These are phyloP conservation scores for Eubucco bourcierii DNA, from an alignment of 2,113 vertebrate genomes.

Conservation along the genomic window DNA sequence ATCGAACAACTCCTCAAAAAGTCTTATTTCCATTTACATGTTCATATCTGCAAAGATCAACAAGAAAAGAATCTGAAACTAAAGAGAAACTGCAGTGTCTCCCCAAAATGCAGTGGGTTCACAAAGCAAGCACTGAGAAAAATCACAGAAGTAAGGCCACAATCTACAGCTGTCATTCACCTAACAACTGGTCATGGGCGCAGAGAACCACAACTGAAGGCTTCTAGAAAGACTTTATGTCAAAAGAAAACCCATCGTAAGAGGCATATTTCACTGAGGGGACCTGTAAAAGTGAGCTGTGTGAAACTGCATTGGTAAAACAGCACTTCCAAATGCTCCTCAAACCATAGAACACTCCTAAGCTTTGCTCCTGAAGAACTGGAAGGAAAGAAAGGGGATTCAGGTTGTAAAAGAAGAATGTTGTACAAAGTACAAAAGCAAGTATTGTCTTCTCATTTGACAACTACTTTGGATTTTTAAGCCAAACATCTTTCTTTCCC, in stretches of 20 bases:
- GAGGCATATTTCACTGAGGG: background rate
- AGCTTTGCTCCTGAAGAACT: background rate
- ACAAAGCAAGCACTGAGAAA: background rate
- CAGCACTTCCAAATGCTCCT: background rate
- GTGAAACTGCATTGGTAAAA: background rate
- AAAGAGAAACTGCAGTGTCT: background rate
- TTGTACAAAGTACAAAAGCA: background rate
- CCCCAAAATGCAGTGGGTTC: background rate
- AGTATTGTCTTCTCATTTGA: background rate
- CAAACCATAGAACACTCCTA: background rate
- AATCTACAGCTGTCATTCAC: background rate
- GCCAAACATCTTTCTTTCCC: background rate
- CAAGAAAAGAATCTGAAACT: background rate
- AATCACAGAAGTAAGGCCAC: background rate
- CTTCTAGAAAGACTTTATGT: background rate
- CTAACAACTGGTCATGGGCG: background rate
- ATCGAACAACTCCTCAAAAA: background rate
- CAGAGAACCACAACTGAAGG: background rate
- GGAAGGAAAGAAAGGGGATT: background rate
- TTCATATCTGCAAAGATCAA: background rate
- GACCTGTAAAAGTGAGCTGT: background rate
- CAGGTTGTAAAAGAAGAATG: background rate
- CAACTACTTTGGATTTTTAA: background rate
- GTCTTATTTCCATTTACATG: background rate
- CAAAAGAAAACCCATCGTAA: background rate